A percentile compares a stretch with the other conserved stretches of the same genome.
Evolutionary conservation across 2,888 invertebrate species (phyloP).

Genomic region (Meiosimyza decipiens): DNA sequence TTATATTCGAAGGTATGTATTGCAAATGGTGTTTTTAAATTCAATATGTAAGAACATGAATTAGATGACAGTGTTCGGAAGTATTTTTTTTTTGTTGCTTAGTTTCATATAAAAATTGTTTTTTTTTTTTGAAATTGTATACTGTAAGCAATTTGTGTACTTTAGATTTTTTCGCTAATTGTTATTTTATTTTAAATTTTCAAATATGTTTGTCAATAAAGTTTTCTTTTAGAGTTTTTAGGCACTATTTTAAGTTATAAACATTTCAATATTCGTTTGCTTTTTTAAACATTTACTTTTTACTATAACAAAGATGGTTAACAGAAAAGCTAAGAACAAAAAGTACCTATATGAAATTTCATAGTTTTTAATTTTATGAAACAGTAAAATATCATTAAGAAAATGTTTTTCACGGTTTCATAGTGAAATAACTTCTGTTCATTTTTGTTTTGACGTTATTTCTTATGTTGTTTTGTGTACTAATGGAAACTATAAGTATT

Average conservation of each 20-base stretch:
- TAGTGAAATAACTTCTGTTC: neutral
- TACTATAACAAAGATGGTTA: too few species aligned
- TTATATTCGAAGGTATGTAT: too few species aligned
- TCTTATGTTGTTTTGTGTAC: neutral
- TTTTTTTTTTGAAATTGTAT: too few species aligned
- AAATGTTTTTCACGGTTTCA: neutral
- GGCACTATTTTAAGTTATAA: slow-evolving; percentile 28
- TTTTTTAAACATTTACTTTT: neutral
- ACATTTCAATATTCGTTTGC: slow-evolving; percentile 1
- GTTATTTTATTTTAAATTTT: too few species aligned
- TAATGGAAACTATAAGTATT: neutral
- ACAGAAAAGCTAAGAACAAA: neutral
- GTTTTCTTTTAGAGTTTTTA: slow-evolving; percentile 11
- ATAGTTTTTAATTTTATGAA: neutral
- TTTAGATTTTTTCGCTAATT: too few species aligned
- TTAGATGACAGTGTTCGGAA: too few species aligned
- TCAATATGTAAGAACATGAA: too few species aligned
- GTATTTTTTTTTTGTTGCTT: too few species aligned
- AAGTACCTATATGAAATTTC: neutral
- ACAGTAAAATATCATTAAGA: neutral
- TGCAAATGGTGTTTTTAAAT: too few species aligned
- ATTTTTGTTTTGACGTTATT: neutral
- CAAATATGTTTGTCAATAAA: too few species aligned
- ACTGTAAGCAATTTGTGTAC: too few species aligned
- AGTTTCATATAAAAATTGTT: too few species aligned